phyloP scores from a whole-genome alignment of 2,113 vertebrate genomes.

The Condylura cristata region DNA sequence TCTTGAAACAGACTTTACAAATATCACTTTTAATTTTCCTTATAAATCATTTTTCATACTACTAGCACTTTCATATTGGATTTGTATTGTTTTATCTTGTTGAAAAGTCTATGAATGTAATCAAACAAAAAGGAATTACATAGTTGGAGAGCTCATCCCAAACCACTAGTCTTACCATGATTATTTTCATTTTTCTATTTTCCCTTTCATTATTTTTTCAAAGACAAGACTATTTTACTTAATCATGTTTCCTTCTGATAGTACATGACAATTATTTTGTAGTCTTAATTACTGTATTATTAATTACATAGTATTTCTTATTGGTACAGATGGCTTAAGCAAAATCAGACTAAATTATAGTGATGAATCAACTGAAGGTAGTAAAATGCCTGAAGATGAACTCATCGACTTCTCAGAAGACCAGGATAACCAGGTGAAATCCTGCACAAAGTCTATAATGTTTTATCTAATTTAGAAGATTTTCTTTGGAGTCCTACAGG shows the following conservation, averaged over 20 bases:
- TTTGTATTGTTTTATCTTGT: slow-evolving; percentile 15
- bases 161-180: neutral
- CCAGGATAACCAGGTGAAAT: slow-evolving; percentile 94
- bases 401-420: slow-evolving; percentile 94
- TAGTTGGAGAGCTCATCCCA: neutral
- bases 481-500: neutral
- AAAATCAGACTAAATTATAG: slow-evolving; percentile 94
- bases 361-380: slow-evolving; percentile 85
- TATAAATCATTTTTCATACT: slow-evolving; percentile 14
- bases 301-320: slow-evolving; percentile 68
- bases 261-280: slow-evolving; percentile 46
- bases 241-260: neutral
- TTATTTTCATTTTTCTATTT: slow-evolving; percentile 3
- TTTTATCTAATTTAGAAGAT: neutral
- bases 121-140: neutral
- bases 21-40: neutral
- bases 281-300: neutral
- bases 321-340: slow-evolving; percentile 91
- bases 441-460: slow-evolving; percentile 1
- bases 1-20: slow-evolving; percentile 23
- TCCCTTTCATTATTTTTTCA: neutral
- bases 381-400: slow-evolving; percentile 89
- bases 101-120: slow-evolving; percentile 13
- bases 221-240: slow-evolving; percentile 4
- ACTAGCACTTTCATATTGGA: neutral